phyloP scores from a whole-genome alignment of 2,113 vertebrate species.

The Desmodus rotundus region DNA sequence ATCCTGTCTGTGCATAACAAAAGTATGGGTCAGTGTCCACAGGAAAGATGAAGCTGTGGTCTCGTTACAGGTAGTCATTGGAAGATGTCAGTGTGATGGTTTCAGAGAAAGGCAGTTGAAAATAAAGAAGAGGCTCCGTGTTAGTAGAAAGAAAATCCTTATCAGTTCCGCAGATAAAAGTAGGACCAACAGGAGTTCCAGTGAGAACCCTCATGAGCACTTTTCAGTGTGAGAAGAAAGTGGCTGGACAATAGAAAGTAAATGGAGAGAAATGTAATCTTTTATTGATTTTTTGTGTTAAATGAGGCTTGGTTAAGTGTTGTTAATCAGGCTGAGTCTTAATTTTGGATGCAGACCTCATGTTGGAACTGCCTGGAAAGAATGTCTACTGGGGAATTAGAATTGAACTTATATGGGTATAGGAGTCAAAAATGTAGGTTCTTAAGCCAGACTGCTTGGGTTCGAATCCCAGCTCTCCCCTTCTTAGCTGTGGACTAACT shows the following conservation, averaged over 20 bases:
- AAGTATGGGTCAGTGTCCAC: not conserved
- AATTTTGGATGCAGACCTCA: not conserved
- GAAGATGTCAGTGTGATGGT: not conserved
- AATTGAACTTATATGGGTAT: not conserved
- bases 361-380: not conserved
- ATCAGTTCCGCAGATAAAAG: not conserved
- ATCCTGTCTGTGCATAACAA: not conserved
- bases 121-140: not conserved
- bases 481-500: not conserved
- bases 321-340: not conserved
- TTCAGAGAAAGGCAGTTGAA: not conserved
- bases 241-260: not conserved
- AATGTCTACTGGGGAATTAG: not conserved
- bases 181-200: not conserved
- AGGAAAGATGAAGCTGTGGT: not conserved
- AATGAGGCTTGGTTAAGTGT: not conserved
- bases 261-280: not conserved
- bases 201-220: not conserved
- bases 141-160: constrained; percentile 4
- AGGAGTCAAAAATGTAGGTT: not conserved
- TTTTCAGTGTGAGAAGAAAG: not conserved
- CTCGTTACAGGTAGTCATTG: not conserved
- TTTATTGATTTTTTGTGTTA: not conserved
- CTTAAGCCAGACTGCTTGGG: too few relatives aligned
- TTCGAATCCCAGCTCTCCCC: not conserved